Conservation (phyloP, 2,888 invertebrate species). For the Coleophora flavipennella region DNA sequence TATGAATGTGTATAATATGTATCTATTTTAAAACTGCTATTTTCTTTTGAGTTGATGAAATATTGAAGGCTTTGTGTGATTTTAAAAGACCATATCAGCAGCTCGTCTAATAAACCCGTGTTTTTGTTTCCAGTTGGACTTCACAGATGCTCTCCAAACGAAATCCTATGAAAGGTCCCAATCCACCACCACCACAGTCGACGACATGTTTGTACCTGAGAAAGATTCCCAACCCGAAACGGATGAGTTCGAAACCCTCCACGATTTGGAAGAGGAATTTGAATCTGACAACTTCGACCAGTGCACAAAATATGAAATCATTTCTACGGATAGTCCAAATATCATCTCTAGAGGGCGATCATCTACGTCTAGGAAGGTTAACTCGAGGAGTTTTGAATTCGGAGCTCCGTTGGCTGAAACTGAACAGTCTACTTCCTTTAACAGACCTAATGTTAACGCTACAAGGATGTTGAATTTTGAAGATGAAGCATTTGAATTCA, state of each 20-base stretch:
- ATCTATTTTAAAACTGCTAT: no score
- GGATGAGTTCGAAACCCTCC: slow-evolving; percentile 50
- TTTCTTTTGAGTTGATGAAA: no score
- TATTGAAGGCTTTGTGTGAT: no score
- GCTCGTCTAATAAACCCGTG: background rate
- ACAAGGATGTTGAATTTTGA: slow-evolving; percentile 59
- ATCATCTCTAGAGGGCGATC: slow-evolving; percentile 53
- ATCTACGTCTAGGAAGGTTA: slow-evolving; percentile 40
- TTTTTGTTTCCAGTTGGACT: slow-evolving; percentile 43
- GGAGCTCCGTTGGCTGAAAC: slow-evolving; percentile 55
- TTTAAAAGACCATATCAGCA: no score
- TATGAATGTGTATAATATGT: no score
- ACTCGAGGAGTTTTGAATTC: slow-evolving; percentile 48
- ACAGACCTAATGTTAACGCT: slow-evolving; percentile 33
- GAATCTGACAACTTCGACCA: slow-evolving; percentile 52
- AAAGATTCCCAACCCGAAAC: slow-evolving; percentile 25
- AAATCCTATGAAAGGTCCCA: slow-evolving; percentile 19
- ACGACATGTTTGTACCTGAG: slow-evolving; percentile 38
- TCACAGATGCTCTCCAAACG: slow-evolving; percentile 39
- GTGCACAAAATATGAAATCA: slow-evolving; percentile 64
- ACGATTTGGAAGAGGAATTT: slow-evolving; percentile 62
- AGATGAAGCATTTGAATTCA: slow-evolving; percentile 55
- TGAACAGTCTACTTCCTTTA: slow-evolving; percentile 58
- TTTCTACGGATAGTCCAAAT: slow-evolving; percentile 63
- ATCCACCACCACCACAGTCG: slow-evolving; percentile 7